Conservation (phyloP, 1,140 invertebrate genomes). For the Cecropterus lyciades region DNA sequence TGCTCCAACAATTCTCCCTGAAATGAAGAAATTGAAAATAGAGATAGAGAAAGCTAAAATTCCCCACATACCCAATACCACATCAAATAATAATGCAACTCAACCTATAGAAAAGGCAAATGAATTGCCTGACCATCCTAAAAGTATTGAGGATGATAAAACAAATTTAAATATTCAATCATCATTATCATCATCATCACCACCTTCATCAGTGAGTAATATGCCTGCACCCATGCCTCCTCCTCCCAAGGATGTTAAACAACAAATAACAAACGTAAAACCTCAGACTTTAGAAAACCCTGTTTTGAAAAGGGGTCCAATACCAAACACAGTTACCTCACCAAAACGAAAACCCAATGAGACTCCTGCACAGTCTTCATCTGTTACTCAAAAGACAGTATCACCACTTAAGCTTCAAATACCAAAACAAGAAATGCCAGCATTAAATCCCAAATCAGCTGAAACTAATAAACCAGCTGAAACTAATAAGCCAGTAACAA, state of each 20-base stretch:
- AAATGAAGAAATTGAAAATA: slow-evolving; percentile 77
- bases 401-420: slow-evolving; percentile 73
- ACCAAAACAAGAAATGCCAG: slow-evolving; percentile 59
- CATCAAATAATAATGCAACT: slow-evolving; percentile 35
- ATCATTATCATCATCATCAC: slow-evolving; percentile 11
- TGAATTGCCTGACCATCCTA: slow-evolving; percentile 25
- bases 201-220: slow-evolving; percentile 36
- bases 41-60: slow-evolving; percentile 71
- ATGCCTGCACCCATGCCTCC: slow-evolving; percentile 25
- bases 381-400: slow-evolving; percentile 59
- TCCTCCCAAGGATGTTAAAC: slow-evolving; percentile 57
- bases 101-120: slow-evolving; percentile 42
- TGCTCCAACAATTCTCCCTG: slow-evolving; percentile 52
- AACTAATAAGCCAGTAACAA: slow-evolving; percentile 52
- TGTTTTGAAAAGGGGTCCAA: slow-evolving; percentile 58
- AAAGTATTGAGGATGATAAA: slow-evolving; percentile 25
- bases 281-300: slow-evolving; percentile 48
- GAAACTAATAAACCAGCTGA: slow-evolving; percentile 62
- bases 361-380: slow-evolving; percentile 36
- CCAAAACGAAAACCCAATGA: slow-evolving; percentile 67
- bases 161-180: slow-evolving; percentile 32
- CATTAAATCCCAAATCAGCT: slow-evolving; percentile 42
- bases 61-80: slow-evolving; percentile 37
- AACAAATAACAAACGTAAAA: slow-evolving; percentile 39
- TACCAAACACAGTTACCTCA: slow-evolving; percentile 47